Evolutionary conservation across 2,888 invertebrate species (phyloP).

Genomic region (Lycophotia porphyrea): DNA sequence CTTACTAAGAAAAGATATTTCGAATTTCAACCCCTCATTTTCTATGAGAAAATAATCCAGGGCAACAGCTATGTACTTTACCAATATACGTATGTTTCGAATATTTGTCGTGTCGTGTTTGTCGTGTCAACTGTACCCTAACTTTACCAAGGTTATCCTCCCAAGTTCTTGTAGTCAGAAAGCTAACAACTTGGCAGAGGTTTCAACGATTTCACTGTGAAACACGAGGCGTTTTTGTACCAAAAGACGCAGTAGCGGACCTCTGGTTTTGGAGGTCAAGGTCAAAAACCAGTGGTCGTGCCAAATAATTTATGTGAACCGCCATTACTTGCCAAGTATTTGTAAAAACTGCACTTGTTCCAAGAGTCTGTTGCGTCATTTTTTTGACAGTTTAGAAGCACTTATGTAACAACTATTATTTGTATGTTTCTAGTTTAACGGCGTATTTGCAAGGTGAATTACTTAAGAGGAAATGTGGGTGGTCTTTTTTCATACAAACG

Average conservation of each 20-base stretch:
- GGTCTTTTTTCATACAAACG: too few species aligned
- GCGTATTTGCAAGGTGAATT: neutral
- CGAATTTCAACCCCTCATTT: neutral
- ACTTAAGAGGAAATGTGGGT: too few species aligned
- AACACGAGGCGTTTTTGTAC: conserved; percentile 23
- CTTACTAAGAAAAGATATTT: neutral
- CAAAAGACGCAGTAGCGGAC: conserved; percentile 39
- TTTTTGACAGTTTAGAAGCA: conserved; percentile 21
- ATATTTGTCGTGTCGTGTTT: conserved; percentile 19
- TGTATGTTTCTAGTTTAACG: neutral
- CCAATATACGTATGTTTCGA: neutral
- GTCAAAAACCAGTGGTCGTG: conserved; percentile 39
- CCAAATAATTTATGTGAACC: conserved; percentile 47
- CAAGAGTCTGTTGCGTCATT: conserved; percentile 38
- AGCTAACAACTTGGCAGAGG: conserved; percentile 43
- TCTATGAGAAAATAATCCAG: neutral
- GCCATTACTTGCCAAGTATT: conserved; percentile 51
- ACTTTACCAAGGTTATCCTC: conserved; percentile 23
- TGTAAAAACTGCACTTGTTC: conserved; percentile 49
- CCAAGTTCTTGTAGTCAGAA: conserved; percentile 14
- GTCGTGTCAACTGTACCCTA: neutral
- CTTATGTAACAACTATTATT: conserved; percentile 4
- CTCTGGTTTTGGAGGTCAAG: conserved; percentile 48
- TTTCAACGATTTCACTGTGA: conserved; percentile 21
- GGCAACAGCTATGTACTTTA: neutral